Base-by-base conservation (phyloP, 2,113 vertebrate species). In the Crotalus viridis region DNA sequence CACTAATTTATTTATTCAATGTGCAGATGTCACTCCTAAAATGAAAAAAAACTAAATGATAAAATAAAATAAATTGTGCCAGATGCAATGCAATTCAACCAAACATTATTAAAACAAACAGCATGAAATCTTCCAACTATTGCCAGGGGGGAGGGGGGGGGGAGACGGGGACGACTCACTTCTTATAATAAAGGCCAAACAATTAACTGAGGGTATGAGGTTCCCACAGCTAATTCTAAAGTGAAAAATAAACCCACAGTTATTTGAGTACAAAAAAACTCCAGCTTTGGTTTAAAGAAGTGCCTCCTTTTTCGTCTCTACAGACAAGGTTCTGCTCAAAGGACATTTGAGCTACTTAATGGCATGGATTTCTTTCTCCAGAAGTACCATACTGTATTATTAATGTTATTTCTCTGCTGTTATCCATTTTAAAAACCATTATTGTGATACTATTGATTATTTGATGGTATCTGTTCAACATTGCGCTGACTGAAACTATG, bases 301-400 rank as follows among this genome's bases (percentile, higher is more conserved):
- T 94, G 93, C 1, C 0, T 93, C 33, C 87, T 92, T 0, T 92
- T 43, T 95, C 93, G 28, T 81, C 93, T 89, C 94, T 89, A 55
- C 10, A 90, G 26, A 19, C 87, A 81, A 0, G 0, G 3, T 2
- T 96, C 93, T 96, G 95, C 96, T 94, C 95, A 92, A 51, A 87
- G 94, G 95, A 95, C 96, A 95, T 91, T 22, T 48, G 39, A 85
- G 26, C 87, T 94, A 94, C 93, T 87, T 96, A 28, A 95, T 85
- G 57, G 95, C 55, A 8, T 87, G 91, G 94, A 86, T 92, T 94
- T 81, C 3, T 7, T 90, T 46, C 22, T 24, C 61, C 51, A 24
- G 94, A 90, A 95, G 57, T 5, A 92, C 95, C 89, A 92, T 0
- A 0, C 74, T n/a, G 91, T 0, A 51, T 90, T 87, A 69, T 7